Base-by-base conservation (phyloP, 1,140 invertebrate genomes). In the Streblospio benedicti region DNA sequence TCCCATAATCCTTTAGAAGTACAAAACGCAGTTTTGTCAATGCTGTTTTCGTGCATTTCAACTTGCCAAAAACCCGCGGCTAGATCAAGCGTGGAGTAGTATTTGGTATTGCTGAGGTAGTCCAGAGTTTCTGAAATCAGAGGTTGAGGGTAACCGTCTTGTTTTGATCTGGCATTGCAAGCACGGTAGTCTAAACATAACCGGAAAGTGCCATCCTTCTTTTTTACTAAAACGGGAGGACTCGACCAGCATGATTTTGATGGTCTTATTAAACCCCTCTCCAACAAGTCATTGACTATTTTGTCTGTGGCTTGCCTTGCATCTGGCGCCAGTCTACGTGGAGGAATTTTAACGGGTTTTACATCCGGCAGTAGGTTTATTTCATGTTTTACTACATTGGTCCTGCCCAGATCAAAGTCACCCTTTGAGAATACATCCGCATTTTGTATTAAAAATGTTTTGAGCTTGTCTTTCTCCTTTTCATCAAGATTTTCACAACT, bases 31-130 rank as follows among this genome's bases (percentile, higher is more conserved):
- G n/a, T n/a, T n/a, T n/a, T n/a, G n/a, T n/a, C n/a, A n/a, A n/a
- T n/a, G n/a, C n/a, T n/a, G n/a, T n/a, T n/a, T 44, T 44, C 25
- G 43, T 3, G 43, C n/a, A 82, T 55, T 31, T 54, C 54, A 2
- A 81, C 64, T 57, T 80, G 79, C 75, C 75, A 76, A 50, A 65
- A 74, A 6, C 74, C 73, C 9, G 14, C 41, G 31, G 52, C 61
- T 27, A 71, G 45, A 44, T 71, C 68, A 9, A 69, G 12, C 4
- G 33, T 55, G 3, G 60, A 67, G 41, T 65, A 71, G 16, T 58
- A 67, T 35, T 58, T 61, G 6, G 63, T 30, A 6, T 61, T 50
- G 28, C 52, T 60, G 38, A 68, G 52, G 14, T 56, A 38, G 5
- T 59, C 51, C 9, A 74, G 38, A 0, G 66, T 65, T 45, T 73